Conservation (phyloP, 2,888 invertebrate species). For the Ganaspis brasiliensis region DNA sequence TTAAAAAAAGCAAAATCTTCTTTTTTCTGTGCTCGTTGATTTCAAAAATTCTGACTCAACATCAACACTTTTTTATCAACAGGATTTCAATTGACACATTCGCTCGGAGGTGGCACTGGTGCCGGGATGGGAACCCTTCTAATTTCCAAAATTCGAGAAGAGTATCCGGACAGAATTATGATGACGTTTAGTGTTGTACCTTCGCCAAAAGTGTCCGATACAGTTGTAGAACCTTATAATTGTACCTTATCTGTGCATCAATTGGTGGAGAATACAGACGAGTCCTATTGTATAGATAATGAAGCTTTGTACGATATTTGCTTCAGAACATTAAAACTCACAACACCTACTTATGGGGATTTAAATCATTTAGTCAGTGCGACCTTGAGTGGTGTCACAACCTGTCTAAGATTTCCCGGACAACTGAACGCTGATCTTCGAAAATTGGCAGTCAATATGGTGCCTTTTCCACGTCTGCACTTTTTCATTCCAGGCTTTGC, state of each 20-base stretch:
- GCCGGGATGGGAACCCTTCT: slow-evolving; percentile 94
- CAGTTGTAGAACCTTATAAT: slow-evolving; percentile 85
- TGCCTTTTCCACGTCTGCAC: slow-evolving; percentile 84
- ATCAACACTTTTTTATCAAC: too few relatives aligned
- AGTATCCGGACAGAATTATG: slow-evolving; percentile 94
- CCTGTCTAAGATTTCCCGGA: slow-evolving; percentile 86
- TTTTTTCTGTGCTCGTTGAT: too few relatives aligned
- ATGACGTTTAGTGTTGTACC: slow-evolving; percentile 92
- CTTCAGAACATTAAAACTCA: slow-evolving; percentile 84
- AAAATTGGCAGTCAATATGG: slow-evolving; percentile 86
- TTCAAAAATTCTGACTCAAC: too few relatives aligned
- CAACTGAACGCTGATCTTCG: slow-evolving; percentile 87
- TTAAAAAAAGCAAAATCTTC: too few relatives aligned
- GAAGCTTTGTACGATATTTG: slow-evolving; percentile 86
- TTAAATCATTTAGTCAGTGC: slow-evolving; percentile 85
- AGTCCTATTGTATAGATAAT: slow-evolving; percentile 85
- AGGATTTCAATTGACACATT: slow-evolving; percentile 85
- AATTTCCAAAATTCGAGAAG: slow-evolving; percentile 94
- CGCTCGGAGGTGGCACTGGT: slow-evolving; percentile 93
- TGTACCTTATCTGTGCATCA: slow-evolving; percentile 85
- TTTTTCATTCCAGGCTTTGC: slow-evolving; percentile 83
- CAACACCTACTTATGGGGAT: slow-evolving; percentile 86
- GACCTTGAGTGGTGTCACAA: slow-evolving; percentile 82
- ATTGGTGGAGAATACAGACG: slow-evolving; percentile 85
- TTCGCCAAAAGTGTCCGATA: slow-evolving; percentile 90